Conservation (phyloP, 2,888 invertebrate species). For the Hypercompe scribonia region DNA sequence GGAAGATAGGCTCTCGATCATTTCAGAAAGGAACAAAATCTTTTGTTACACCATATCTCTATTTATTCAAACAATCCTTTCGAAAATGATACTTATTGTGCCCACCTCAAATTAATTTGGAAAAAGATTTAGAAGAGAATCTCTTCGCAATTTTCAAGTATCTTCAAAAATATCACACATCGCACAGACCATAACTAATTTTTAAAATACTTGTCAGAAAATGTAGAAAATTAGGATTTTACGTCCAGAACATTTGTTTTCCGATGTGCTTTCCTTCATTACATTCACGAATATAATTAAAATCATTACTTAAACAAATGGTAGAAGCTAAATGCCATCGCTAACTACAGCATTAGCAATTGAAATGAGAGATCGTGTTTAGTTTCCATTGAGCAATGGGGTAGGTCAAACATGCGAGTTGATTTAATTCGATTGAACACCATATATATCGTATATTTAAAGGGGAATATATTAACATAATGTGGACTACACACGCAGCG, state of each 20-base stretch:
- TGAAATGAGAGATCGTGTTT: constrained; percentile 74
- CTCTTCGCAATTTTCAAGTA: too few species aligned
- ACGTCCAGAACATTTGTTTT: background rate
- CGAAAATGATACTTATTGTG: too few species aligned
- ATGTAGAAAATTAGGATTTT: background rate
- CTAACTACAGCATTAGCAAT: constrained; percentile 73
- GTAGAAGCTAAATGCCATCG: constrained; percentile 60
- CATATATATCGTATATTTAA: too few species aligned
- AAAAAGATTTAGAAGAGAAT: too few species aligned
- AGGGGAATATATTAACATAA: constrained; percentile 24
- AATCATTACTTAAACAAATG: constrained; percentile 27
- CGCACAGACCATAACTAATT: too few species aligned
- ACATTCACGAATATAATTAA: constrained; percentile 26
- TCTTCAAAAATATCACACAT: too few species aligned
- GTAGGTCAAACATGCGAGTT: constrained; percentile 79
- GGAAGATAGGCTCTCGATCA: too few species aligned
- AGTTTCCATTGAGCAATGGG: constrained; percentile 76
- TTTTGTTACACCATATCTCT: too few species aligned
- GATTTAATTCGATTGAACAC: constrained; percentile 61
- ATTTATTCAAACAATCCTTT: too few species aligned
- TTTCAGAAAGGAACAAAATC: too few species aligned
- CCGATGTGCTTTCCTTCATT: background rate
- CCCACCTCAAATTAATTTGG: too few species aligned
- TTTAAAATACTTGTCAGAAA: too few species aligned
- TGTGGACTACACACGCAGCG: background rate